Conservation (phyloP, 2,797 vertebrate genomes). For the Siniperca scherzeri region DNA sequence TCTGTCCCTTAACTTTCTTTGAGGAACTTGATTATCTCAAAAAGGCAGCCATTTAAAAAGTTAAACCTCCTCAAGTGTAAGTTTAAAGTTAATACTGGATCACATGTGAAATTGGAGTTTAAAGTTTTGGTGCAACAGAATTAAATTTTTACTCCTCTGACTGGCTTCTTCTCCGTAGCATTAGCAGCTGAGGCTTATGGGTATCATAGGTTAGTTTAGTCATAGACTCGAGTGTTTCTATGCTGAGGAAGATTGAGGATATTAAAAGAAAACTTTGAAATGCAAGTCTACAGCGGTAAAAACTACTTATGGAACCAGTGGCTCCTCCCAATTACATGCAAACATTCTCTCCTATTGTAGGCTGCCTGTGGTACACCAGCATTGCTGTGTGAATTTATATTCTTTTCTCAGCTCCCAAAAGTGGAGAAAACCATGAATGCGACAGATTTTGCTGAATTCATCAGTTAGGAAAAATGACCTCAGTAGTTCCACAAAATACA, state of each 20-base stretch:
- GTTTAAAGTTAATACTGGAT: too few relatives aligned
- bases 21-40: too few relatives aligned
- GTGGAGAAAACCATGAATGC: not conserved
- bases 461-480: not conserved
- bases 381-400: not conserved
- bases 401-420: not conserved
- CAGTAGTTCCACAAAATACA: constrained; percentile 2
- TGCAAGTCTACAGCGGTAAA: not conserved
- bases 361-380: not conserved
- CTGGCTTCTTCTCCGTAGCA: not conserved
- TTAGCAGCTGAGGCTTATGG: constrained; percentile 2
- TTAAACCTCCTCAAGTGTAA: too few relatives aligned
- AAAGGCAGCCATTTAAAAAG: too few relatives aligned
- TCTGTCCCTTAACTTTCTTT: too few relatives aligned
- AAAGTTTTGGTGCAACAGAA: too few relatives aligned
- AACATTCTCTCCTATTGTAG: not conserved
- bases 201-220: not conserved
- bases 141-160: not conserved
- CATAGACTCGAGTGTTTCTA: not conserved
- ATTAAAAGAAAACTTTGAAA: not conserved
- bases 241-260: not conserved
- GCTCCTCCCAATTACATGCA: not conserved
- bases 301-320: not conserved
- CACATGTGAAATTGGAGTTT: too few relatives aligned
- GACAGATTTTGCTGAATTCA: constrained; percentile 24